Percentiles rank a stretch among this genome's conserved stretches.
These are phyloP conservation scores for Naso thynnoides DNA, from an alignment of 2,797 vertebrate species.

Conservation along the genomic window DNA sequence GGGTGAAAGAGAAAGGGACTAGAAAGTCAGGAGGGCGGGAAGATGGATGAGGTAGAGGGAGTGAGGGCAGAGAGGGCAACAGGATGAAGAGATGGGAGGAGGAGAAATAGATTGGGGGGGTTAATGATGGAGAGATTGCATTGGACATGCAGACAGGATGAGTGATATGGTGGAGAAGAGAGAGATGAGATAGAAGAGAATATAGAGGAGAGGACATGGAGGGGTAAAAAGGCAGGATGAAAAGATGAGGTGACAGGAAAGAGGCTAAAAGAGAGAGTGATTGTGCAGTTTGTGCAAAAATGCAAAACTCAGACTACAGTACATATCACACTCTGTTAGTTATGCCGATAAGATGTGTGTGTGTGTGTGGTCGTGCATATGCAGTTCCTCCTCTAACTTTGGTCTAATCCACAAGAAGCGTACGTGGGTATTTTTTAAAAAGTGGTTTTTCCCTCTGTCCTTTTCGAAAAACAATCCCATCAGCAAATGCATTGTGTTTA, in stretches of 20 bases:
- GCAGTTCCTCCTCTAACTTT: conserved; percentile 11
- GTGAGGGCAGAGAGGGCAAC: conserved; percentile 44
- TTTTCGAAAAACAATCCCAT: too few species aligned
- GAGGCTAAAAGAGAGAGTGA: conserved; percentile 10
- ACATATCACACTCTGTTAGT: conserved; percentile 39
- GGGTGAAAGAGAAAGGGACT: conserved; percentile 55
- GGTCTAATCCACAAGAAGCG: too few species aligned
- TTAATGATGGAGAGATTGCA: conserved; percentile 70
- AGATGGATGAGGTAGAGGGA: conserved; percentile 61
- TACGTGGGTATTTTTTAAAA: too few species aligned
- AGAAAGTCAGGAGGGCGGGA: conserved; percentile 60
- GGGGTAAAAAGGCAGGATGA: conserved; percentile 17
- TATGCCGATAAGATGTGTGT: conserved; percentile 33
- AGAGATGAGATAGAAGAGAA: conserved; percentile 56
- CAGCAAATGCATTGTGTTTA: too few species aligned
- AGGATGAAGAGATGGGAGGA: conserved; percentile 55
- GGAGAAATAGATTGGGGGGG: conserved; percentile 53
- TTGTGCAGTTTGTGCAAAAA: conserved; percentile 22
- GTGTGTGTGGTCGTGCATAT: conserved; percentile 28
- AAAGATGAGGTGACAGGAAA: conserved; percentile 30
- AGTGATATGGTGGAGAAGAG: conserved; percentile 50
- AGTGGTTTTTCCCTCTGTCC: too few species aligned
- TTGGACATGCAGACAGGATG: conserved; percentile 54
- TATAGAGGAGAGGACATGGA: conserved; percentile 30
- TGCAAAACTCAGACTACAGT: conserved; percentile 14